Evolutionary conservation across 2,797 vertebrate genomes (phyloP).

Genomic region (Clarias platycephalus): DNA sequence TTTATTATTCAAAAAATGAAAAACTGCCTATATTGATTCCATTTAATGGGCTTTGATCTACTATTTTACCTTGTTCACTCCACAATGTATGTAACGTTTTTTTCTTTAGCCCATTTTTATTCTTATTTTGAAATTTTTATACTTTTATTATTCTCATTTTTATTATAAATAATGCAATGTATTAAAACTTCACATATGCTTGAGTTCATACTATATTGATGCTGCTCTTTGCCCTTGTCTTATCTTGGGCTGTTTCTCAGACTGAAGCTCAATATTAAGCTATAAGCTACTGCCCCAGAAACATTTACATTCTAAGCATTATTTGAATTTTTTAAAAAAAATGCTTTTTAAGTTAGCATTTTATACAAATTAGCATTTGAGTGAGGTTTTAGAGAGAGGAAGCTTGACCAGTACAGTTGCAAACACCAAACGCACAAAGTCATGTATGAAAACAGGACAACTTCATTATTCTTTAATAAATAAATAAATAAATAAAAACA

Average conservation of each 20-base stretch:
- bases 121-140: too few species aligned
- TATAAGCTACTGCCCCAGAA: too few species aligned
- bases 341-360: too few species aligned
- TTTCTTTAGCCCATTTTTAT: not conserved
- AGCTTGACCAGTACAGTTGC: not conserved
- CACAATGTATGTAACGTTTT: not conserved
- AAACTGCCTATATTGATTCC: not conserved
- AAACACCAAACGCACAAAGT: not conserved
- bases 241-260: too few species aligned
- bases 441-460: not conserved
- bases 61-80: not conserved
- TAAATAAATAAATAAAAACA: too few species aligned
- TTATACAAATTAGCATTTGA: too few species aligned
- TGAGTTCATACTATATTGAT: too few species aligned
- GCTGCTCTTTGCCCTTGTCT: too few species aligned
- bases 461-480: not conserved
- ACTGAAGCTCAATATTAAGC: too few species aligned
- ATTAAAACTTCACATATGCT: not conserved
- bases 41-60: not conserved
- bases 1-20: not conserved
- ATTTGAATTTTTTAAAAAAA: too few species aligned
- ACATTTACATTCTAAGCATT: too few species aligned
- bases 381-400: too few species aligned
- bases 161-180: not conserved
- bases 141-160: not conserved